Base-by-base conservation (phyloP, 2,113 vertebrate species). In the Phalacrocorax brasilianus region DNA sequence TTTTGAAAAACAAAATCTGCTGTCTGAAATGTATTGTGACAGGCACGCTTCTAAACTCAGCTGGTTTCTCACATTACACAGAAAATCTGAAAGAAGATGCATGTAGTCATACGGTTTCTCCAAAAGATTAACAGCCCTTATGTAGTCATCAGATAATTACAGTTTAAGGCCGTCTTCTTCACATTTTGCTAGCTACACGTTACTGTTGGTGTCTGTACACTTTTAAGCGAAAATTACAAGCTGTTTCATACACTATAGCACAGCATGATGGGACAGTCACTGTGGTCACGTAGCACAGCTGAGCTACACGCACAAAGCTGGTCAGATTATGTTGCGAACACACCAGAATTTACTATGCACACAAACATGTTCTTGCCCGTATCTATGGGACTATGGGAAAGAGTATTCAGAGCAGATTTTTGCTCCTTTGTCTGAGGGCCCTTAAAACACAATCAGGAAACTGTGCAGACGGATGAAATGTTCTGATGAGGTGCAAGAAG, bases 401-500 rank as follows among this genome's bases (percentile, higher is more conserved):
- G 44, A 73, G 21, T 78, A 89, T 33, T 92, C 30, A 40, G 86
- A 86, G 55, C 44, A 89, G 76, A 89, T 6, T 89, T 76, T 33
- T 4, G 8, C 49, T 74, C 70, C 56, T 95, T 93, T 96, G 94
- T 95, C 80, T 85, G 66, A 93, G 53, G 45, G 81, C 44, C 74
- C 66, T 95, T 85, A 87, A 78, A 95, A 91, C 73, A 91, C 0
- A 24, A 93, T 45, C 87, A 94, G 93, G 89, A 94, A 96, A 95
- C 84, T 35, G 38, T 87, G 84, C 91, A 94, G 95, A 95, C 56
- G 84, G 91, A 89, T 91, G 62, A 88, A 89, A 68, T 49, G 77
- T 73, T 96, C 84, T 96, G 95, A 97, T 88, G 77, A 42, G 53
- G 89, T 66, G 93, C 94, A 94, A 96, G 89, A 91, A 96, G 55